A percentile compares a stretch with the other conserved stretches of the same genome.
These are phyloP conservation scores for Chelonoidis abingdonii DNA, from an alignment of 2,113 vertebrate species.

Conservation along the genomic window DNA sequence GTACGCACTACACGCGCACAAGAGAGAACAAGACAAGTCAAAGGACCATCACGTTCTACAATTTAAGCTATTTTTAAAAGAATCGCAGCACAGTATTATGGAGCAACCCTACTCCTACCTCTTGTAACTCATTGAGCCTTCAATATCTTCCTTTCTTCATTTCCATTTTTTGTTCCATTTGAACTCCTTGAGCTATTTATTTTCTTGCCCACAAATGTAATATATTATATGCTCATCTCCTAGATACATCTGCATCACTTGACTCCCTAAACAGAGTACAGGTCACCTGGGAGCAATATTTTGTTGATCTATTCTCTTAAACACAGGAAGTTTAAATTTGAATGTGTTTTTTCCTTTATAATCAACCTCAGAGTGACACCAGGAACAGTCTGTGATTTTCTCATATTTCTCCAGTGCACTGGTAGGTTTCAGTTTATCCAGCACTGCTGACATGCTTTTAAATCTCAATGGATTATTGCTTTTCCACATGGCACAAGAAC, in stretches of 20 bases:
- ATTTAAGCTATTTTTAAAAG: background rate
- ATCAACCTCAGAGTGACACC: background rate
- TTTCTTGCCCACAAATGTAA: no score
- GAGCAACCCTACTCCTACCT: background rate
- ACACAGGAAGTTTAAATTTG: background rate
- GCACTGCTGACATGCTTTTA: background rate
- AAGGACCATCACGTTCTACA: accelerated
- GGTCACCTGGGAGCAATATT: background rate
- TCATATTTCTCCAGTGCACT: background rate
- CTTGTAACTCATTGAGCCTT: background rate
- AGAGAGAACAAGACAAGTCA: background rate
- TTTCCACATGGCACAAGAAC: background rate
- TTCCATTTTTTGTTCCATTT: background rate
- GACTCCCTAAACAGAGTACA: background rate
- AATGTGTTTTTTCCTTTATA: background rate
- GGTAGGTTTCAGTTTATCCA: background rate
- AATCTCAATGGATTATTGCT: background rate
- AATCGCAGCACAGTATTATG: background rate
- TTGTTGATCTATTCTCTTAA: background rate
- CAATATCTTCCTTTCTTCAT: background rate
- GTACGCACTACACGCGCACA: no score
- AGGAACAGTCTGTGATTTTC: background rate
- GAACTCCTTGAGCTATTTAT: background rate
- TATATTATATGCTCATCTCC: background rate
- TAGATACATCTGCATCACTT: background rate